A percentile compares a stretch with the other conserved stretches of the same genome.
phyloP scores from a whole-genome alignment of 2,113 vertebrate genomes.

The Gracilinanus agilis region DNA sequence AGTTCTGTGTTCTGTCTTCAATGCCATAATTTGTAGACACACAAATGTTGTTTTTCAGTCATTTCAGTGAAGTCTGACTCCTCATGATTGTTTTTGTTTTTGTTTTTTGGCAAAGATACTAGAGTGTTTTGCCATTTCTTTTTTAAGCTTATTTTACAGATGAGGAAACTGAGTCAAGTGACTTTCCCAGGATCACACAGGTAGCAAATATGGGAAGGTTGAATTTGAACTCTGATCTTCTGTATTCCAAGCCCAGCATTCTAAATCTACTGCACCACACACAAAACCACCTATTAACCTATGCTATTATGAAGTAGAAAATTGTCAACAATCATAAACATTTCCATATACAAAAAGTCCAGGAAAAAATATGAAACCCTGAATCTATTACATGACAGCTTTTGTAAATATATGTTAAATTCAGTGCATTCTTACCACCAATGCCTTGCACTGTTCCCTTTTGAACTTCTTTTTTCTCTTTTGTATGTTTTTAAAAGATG shows the following conservation, averaged over 20 bases:
- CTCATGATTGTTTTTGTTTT: too few species aligned
- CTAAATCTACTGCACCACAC: not conserved
- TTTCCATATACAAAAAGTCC: not conserved
- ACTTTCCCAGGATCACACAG: too few species aligned
- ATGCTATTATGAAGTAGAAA: not conserved
- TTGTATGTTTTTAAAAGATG: not conserved
- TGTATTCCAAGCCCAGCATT: too few species aligned
- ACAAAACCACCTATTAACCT: not conserved
- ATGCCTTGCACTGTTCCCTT: not conserved
- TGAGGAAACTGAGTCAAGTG: too few species aligned
- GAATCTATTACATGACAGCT: not conserved
- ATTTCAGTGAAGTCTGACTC: too few species aligned
- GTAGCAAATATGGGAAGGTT: too few species aligned
- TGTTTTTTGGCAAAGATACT: too few species aligned
- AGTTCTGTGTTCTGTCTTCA: not conserved
- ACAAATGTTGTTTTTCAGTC: too few species aligned
- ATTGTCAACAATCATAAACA: not conserved
- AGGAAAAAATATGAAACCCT: not conserved
- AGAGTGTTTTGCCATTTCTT: too few species aligned
- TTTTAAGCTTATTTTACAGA: too few species aligned
- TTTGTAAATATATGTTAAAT: not conserved
- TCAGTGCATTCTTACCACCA: not conserved
- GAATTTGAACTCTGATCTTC: too few species aligned
- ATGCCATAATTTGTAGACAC: not conserved
- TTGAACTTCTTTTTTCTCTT: not conserved